phyloP scores from a whole-genome alignment of 2,888 invertebrate species.

The Amphimallon solstitiale region DNA sequence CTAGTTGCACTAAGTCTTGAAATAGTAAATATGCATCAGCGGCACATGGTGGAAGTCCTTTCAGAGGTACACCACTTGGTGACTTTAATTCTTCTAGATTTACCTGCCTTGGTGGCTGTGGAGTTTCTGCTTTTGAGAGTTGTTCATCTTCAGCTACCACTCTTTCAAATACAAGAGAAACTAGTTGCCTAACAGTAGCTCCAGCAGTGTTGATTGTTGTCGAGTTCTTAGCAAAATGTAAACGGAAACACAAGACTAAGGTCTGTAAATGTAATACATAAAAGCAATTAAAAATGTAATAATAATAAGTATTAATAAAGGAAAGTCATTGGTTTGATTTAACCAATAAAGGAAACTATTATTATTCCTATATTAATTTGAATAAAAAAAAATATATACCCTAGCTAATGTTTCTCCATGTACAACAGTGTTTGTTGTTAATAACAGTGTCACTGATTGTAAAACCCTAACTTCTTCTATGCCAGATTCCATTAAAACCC shows the following conservation, averaged over 20 bases:
- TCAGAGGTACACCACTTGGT: slow-evolving; percentile 80
- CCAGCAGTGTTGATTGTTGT: slow-evolving; percentile 98
- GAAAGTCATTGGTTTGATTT: not conserved
- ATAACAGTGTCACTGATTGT: slow-evolving; percentile 92
- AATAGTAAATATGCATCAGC: slow-evolving; percentile 95
- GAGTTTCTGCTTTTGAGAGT: slow-evolving; percentile 52
- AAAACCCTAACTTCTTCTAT: slow-evolving; percentile 95
- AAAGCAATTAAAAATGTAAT: slow-evolving; percentile 3
- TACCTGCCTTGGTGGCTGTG: slow-evolving; percentile 62
- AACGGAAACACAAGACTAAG: slow-evolving; percentile 94
- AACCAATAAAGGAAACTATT: not conserved
- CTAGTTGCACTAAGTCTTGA: slow-evolving; percentile 96
- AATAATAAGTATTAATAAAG: not conserved
- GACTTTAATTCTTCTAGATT: slow-evolving; percentile 83
- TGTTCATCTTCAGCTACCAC: slow-evolving; percentile 79
- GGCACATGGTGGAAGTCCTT: slow-evolving; percentile 87
- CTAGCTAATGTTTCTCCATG: slow-evolving; percentile 94
- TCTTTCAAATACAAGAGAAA: slow-evolving; percentile 90
- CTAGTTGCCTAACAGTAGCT: slow-evolving; percentile 95
- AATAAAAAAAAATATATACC: slow-evolving; percentile 66
- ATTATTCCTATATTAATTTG: not conserved
- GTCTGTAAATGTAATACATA: slow-evolving; percentile 69
- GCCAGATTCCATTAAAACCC: slow-evolving; percentile 93
- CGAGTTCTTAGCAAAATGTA: slow-evolving; percentile 93
- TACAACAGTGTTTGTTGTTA: slow-evolving; percentile 95